Evolutionary conservation across 2,888 invertebrate species (phyloP), one percentile per base, ranked within the genome.

Genomic region (Tineola bisselliella): DNA sequence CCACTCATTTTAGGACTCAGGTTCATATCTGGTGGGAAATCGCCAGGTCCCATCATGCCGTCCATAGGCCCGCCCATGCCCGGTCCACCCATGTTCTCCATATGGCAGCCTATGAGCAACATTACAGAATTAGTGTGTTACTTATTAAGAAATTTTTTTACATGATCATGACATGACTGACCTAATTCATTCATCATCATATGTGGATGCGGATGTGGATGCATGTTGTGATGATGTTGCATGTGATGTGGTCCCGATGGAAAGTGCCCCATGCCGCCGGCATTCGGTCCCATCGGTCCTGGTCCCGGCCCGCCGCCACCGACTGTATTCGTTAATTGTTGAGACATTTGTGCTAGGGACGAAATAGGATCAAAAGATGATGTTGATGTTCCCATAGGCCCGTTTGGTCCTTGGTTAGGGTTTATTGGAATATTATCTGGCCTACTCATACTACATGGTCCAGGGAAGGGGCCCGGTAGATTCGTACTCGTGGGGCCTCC

Each of bases 321-420:
- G 2, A 44, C 61, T 8, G 43, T 58, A 58, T 48, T 60, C 54
- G 62, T 57, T 59, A 63, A 59, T 60, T 63, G 95, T 72, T 97
- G 96, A 64, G 95, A 95, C 97, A 97, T 97, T 80, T 97, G 96
- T 61, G 96, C 96, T 70, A 97, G 88, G 8, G 96, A 97, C 60
- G 96, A 94, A 69, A 97, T 97, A 0, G 97, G 97, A 87, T 97
- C 97, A 79, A 97, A 97, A 73, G 94, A 72, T 89, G 88, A 74
- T 54, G 82, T 76, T 48, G 77, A 67, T 5, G 82, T 70, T 79
- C 89, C 84, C 90, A 91, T 69, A 78, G 90, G 79, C 72, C 91
- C 74, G 77, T 87, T 68, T 77, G 86, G 81, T 70, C 89, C 77
- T 79, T 82, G 84, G 72, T 87, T 87, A 61, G 81, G 86, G 70